Conservation (phyloP, 2,888 invertebrate species). For the Tetropium fuscum region DNA sequence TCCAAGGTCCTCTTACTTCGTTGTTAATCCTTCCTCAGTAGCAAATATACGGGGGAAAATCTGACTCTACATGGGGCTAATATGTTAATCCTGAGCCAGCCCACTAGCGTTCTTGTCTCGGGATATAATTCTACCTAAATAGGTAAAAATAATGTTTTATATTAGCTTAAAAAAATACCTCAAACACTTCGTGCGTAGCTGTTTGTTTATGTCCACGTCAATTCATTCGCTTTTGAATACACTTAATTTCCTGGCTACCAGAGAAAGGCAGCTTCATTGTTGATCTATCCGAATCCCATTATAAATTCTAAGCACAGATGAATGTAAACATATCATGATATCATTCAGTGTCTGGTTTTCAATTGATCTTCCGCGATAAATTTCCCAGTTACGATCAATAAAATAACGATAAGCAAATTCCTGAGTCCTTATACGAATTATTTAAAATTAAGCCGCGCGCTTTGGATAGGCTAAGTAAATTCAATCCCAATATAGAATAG, state of each 20-base stretch:
- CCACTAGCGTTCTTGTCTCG: no score
- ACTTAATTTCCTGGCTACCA: not conserved
- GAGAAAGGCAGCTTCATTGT: conserved; percentile 1
- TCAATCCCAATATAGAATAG: conserved; percentile 42
- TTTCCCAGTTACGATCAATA: conserved; percentile 48
- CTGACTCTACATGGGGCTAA: no score
- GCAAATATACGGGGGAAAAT: no score
- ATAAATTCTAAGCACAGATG: conserved; percentile 40
- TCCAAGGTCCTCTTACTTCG: no score
- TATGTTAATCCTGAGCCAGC: no score
- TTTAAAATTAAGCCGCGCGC: conserved; percentile 45
- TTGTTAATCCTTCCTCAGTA: no score
- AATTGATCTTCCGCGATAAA: conserved; percentile 50
- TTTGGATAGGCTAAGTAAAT: conserved; percentile 38
- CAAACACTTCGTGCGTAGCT: no score
- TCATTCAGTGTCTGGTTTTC: conserved; percentile 39
- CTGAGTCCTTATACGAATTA: conserved; percentile 46
- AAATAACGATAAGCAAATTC: conserved; percentile 53
- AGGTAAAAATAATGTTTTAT: no score
- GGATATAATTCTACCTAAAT: no score
- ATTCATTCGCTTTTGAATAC: not conserved
- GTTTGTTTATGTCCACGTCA: no score
- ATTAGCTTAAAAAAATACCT: no score
- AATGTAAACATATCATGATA: conserved; percentile 40
- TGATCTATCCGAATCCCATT: conserved; percentile 19